Base-by-base conservation (phyloP, 2,113 vertebrate species). In the Leptobrachium leishanense region DNA sequence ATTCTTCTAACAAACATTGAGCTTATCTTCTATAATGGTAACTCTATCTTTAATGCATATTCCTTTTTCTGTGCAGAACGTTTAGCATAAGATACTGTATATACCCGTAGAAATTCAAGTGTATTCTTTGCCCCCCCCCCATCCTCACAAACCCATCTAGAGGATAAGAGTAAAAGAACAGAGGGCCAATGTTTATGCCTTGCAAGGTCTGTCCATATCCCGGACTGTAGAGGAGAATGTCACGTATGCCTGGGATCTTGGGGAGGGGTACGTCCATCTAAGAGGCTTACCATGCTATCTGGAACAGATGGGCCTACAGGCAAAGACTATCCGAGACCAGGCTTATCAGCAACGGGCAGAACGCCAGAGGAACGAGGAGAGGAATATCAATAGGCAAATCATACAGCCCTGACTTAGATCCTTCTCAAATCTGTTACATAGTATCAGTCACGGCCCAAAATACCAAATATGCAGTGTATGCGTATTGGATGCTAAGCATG, bases 291-390 rank as follows among this genome's bases (percentile, higher is more conserved):
- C 42, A 41, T 62, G 67, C 70, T 71, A 70, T 54, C 62, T 63
- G 54, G 54, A 77, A 71, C 76, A 77, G 76, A 77, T 70, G 76
- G 76, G 68, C 76, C 76, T 63, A 43, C 67, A 77, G 76, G 76
- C 67, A 77, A 63, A 63, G 20, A 42, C 68, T 15, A 43, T 5
- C 54, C 40, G 40, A 62, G 76, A 67, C 76, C 70, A 44, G 15
- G 43, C 67, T 64, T 54, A 62, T 62, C 76, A 71, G 68, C 20
- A 54, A 57, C 43, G 11, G 67, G 76, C 76, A 44, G 43, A 0
- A n/a, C 39, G 67, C 76, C 76, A 77, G 76, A 20, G 13, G 40
- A 20, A 39, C 42, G 40, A 68, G 13, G 40, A 46, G 41, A 11
- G 63, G 44, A 31, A 70, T 62, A 31, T 71, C 62, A 77, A 46